Evolutionary conservation across 2,888 invertebrate genomes (phyloP), one percentile per base, ranked within the genome.

Genomic region (Drosophila robusta): DNA sequence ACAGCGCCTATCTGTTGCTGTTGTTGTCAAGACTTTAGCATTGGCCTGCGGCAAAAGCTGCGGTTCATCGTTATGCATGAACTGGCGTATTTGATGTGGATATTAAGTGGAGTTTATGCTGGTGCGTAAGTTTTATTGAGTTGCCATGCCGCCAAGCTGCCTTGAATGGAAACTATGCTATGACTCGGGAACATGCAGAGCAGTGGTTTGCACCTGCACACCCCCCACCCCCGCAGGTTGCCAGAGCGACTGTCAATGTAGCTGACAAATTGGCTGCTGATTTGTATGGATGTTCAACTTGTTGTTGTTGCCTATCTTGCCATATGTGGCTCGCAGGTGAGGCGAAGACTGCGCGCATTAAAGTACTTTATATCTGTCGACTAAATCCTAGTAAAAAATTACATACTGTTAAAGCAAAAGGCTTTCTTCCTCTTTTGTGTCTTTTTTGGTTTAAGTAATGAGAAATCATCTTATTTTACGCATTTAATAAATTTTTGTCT

Each of bases 71-170:
- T 79, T 74, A 84, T 84, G 85, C 81, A 76, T 52, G 60, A 65
- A 22, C 55, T 45, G 47, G 49, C 42, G 54, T 46, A 54, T 75
- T 78, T 81, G 76, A 81, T 74, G 76, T 63, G 68, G 68, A 70
- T 76, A 78, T 78, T 80, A 70, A 78, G 73, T 78, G 78, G 62
- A 84, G 70, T 83, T 81, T 79, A 66, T 66, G 73, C 62, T 81
- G 63, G 58, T 68, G 62, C 36, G 57, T 41, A 78, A 76, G 63
- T 76, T 79, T 80, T 76, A 81, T 80, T 73, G 68, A 66, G 64
- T 75, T 70, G 54, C 56, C 64, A 36, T 54, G 54, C 45, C 63
- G 62, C 41, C 56, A 34, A 2, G 39, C 39, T 75, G 71, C 51
- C 41, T 45, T 12, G 49, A 49, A 55, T 32, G n/a, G 34, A 50